These are phyloP conservation scores for Melanogrammus aeglefinus DNA, from an alignment of 2,797 vertebrate species.

Conservation along the genomic window DNA sequence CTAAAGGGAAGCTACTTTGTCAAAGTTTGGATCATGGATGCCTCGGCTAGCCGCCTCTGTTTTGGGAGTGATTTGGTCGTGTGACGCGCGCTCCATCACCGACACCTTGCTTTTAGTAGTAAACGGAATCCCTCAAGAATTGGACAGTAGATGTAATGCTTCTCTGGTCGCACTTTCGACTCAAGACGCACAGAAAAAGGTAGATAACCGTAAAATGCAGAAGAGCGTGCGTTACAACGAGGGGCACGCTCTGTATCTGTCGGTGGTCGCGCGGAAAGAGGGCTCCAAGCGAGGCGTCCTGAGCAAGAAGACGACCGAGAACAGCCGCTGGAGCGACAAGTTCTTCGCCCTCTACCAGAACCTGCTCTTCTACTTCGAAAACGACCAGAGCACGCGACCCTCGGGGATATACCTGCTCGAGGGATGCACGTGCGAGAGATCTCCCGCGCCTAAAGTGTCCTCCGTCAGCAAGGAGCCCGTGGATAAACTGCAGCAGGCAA, in stretches of 20 bases:
- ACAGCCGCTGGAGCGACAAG: constrained; percentile 90
- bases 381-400: constrained; percentile 87
- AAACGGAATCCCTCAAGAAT: neutral
- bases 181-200: neutral
- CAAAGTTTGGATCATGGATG: neutral
- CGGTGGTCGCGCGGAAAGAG: constrained; percentile 86
- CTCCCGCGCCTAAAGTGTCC: constrained; percentile 78
- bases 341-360: constrained; percentile 94
- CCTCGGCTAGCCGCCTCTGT: neutral
- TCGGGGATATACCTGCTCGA: constrained; percentile 93
- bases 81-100: neutral
- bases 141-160: constrained; percentile 13
- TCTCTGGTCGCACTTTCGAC: constrained; percentile 11
- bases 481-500: constrained; percentile 73
- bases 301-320: constrained; percentile 89
- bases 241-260: constrained; percentile 88
- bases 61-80: neutral
- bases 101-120: neutral
- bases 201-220: constrained; percentile 77
- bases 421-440: constrained; percentile 87
- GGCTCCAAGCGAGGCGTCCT: constrained; percentile 85
- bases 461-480: constrained; percentile 77
- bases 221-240: constrained; percentile 92
- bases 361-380: constrained; percentile 93
- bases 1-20: neutral